Evolutionary conservation across 2,797 vertebrate species (phyloP), one percentile per base, ranked within the genome.

Genomic region (Decapterus maruadsi): DNA sequence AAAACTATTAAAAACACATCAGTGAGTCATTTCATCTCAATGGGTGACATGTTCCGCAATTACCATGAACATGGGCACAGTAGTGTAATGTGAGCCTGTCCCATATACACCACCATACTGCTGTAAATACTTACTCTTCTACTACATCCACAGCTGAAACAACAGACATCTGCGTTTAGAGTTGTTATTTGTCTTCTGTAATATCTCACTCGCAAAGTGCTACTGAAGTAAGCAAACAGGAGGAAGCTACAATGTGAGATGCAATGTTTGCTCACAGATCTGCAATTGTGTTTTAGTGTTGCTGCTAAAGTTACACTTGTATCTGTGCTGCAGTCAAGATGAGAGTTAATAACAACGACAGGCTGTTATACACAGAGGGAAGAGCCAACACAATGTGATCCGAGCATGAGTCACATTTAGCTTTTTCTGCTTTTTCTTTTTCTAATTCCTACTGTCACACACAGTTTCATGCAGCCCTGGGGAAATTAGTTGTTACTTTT

Each of bases 1-100:
- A 11, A 51, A 51, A 20, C 48, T 51, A 51, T 51, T 51, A 51
- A 51, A 51, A 51, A 51, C n/a, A 51, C 17, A 48, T 48, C 45
- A 48, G 17, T 19, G 45, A 48, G 45, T 19, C 45, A 48, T 48
- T 20, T 11, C 19, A 11, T 20, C 20, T 20, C 48, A 51, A n/a
- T 51, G 48, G n/a, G 48, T 19, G 17, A 48, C 45, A 48, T 48
- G 45, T 48, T 19, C 16, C 16, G 6, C 45, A 46, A 46, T 17
- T 46, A 46, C 16, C 45, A 46, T 16, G 45, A 46, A 17, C 16
- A 46, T 17, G 14, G 45, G 45, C 45, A n/a, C 45, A 2, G 16
- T 19, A 8, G 45, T 48, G 19, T 48, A 17, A 48, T 48, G 20
- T 51, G 48, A 51, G 4, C 22, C 8, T 11, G 11, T 51, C 48